These are phyloP conservation scores for Macrotis lagotis DNA, from an alignment of 2,113 vertebrate species.

Conservation along the genomic window DNA sequence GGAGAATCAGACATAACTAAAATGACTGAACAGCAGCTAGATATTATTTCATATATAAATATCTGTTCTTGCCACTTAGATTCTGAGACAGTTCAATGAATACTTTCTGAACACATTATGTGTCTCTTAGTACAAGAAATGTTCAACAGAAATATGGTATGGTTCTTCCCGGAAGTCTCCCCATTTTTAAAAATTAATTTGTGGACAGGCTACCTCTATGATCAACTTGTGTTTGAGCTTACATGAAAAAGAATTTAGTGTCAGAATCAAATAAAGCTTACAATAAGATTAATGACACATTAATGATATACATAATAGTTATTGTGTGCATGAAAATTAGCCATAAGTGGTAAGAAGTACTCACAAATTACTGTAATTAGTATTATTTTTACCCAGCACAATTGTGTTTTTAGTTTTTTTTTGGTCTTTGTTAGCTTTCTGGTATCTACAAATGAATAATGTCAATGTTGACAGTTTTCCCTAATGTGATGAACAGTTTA, in stretches of 20 bases:
- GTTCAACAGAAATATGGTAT: conserved; percentile 19
- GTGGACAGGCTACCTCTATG: conserved; percentile 25
- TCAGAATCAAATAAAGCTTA: conserved; percentile 43
- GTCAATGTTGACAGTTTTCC: conserved; percentile 37
- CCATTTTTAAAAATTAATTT: conserved; percentile 3
- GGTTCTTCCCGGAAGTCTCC: conserved; percentile 1
- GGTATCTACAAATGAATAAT: conserved; percentile 52
- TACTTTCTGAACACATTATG: neutral
- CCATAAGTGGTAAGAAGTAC: conserved; percentile 45
- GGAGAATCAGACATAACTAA: neutral
- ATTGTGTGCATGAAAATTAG: conserved; percentile 53
- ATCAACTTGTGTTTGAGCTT: neutral
- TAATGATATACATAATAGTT: conserved; percentile 8
- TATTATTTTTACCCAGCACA: conserved; percentile 53
- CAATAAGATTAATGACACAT: conserved; percentile 40
- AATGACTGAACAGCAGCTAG: neutral
- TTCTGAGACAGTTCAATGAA: neutral
- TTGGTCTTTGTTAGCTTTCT: conserved; percentile 36
- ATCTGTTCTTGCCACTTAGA: neutral
- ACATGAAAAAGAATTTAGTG: conserved; percentile 34
- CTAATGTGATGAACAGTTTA: neutral
- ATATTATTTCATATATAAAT: neutral
- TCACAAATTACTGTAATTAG: conserved; percentile 32
- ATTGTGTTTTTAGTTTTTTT: conserved; percentile 39
- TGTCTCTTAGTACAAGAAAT: conserved; percentile 29